Evolutionary conservation across 2,113 vertebrate genomes (phyloP).

Genomic region (Periophthalmus modestus): DNA sequence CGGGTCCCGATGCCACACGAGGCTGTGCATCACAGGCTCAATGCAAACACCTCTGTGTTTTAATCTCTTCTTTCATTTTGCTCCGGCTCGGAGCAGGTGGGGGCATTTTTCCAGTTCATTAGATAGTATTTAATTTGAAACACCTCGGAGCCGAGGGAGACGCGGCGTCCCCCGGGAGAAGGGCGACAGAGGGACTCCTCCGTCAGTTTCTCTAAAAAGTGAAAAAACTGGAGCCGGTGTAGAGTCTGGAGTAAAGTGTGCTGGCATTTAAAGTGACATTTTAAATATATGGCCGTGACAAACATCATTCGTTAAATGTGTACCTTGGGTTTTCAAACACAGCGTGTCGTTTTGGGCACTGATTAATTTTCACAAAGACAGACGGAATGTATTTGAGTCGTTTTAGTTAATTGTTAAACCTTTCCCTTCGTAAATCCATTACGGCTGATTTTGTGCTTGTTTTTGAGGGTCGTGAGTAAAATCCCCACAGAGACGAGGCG

Average conservation of each 20-base stretch:
- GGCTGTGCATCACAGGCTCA: conserved; percentile 71
- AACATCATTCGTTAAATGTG: conserved; percentile 10
- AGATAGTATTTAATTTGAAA: conserved; percentile 77
- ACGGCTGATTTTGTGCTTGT: conserved; percentile 4
- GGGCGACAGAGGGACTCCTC: conserved; percentile 70
- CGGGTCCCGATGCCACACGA: conserved; percentile 75
- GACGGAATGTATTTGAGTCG: background rate
- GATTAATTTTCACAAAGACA: background rate
- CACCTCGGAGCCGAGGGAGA: conserved; percentile 72
- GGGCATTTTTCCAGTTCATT: conserved; percentile 73
- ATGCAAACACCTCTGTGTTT: conserved; percentile 72
- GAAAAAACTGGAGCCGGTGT: conserved; percentile 17
- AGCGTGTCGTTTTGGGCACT: background rate
- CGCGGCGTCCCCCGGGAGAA: conserved; percentile 57
- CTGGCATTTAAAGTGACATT: conserved; percentile 29
- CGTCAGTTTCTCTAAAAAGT: conserved; percentile 61
- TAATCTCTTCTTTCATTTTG: conserved; percentile 69
- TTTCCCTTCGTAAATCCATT: conserved; percentile 1
- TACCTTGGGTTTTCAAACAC: conserved; percentile 4
- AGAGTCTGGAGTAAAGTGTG: conserved; percentile 23
- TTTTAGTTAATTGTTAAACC: conserved; percentile 14
- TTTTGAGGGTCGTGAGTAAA: conserved; percentile 4
- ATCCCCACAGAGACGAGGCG: conserved; percentile 4
- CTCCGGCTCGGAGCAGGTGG: conserved; percentile 28
- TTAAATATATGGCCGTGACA: conserved; percentile 20